Evolutionary conservation across 2,888 invertebrate genomes (phyloP).

Genomic region (Leptopilina syphax): DNA sequence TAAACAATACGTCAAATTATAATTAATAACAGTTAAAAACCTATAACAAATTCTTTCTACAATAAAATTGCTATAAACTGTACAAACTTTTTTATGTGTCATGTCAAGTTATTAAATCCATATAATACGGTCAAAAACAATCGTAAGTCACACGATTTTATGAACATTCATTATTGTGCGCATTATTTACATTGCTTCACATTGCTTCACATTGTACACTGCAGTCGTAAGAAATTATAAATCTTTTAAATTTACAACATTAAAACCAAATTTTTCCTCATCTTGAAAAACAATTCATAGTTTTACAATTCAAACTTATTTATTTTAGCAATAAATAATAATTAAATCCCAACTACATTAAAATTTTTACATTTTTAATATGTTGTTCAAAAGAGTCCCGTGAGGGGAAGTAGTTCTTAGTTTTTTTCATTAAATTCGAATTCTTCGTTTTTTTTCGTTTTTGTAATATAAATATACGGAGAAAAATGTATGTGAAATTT

Average conservation of each 20-base stretch:
- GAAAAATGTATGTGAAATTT: no score
- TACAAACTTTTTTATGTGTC: background rate
- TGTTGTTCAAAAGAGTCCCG: no score
- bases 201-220: background rate
- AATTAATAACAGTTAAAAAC: background rate
- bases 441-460: no score
- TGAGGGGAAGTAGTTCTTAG: no score
- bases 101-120: background rate
- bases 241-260: background rate
- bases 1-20: background rate
- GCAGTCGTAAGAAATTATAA: background rate
- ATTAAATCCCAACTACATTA: no score
- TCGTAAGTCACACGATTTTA: background rate
- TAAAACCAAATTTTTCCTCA: background rate
- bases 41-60: constrained; percentile 7
- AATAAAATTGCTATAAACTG: constrained; percentile 12
- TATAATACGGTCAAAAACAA: background rate
- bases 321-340: no score
- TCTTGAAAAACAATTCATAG: background rate
- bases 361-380: no score
- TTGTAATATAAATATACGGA: no score
- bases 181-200: constrained; percentile 11
- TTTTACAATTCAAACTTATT: background rate
- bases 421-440: no score
- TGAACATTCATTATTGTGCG: background rate